Percentiles rank a stretch among this genome's conserved stretches.
Evolutionary conservation across 2,888 invertebrate genomes (phyloP).

Genomic region (Ptychoptera albimana): DNA sequence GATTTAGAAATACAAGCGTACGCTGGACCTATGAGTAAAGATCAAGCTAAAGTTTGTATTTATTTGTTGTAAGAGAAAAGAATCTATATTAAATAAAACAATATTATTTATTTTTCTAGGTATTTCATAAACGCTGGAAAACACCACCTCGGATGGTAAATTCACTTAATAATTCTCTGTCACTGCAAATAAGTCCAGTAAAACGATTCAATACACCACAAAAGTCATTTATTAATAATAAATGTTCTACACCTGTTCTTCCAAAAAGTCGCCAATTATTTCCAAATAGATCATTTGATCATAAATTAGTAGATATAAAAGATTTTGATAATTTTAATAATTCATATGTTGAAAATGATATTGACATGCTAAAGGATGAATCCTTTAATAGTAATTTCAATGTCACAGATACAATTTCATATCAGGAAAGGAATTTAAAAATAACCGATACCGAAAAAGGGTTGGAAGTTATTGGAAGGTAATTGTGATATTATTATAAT

Average conservation of each 20-base stretch:
- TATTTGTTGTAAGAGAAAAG: not conserved
- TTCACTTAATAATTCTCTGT: constrained; percentile 12
- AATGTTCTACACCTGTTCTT: constrained; percentile 3
- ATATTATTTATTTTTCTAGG: constrained; percentile 13
- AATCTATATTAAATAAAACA: not conserved
- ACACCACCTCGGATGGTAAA: constrained; percentile 47
- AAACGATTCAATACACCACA: constrained; percentile 12
- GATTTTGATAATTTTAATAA: not conserved
- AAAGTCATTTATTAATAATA: constrained; percentile 6
- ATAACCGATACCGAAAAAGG: constrained; percentile 71
- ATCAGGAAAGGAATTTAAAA: constrained; percentile 31
- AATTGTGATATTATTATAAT: constrained; percentile 8
- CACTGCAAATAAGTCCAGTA: not conserved
- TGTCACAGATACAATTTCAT: constrained; percentile 17
- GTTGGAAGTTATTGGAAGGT: constrained; percentile 61
- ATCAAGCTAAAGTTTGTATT: constrained; percentile 37
- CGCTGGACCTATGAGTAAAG: constrained; percentile 81
- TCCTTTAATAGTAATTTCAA: constrained; percentile 2
- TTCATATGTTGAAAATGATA: constrained; percentile 7
- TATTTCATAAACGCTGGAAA: constrained; percentile 66
- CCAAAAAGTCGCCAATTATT: constrained; percentile 2
- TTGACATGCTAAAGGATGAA: constrained; percentile 5
- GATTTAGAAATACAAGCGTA: constrained; percentile 65
- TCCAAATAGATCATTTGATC: constrained; percentile 7
- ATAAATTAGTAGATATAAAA: constrained; percentile 2